These are phyloP conservation scores for Nyctibius bracteatus DNA, from an alignment of 2,113 vertebrate species.

Conservation along the genomic window DNA sequence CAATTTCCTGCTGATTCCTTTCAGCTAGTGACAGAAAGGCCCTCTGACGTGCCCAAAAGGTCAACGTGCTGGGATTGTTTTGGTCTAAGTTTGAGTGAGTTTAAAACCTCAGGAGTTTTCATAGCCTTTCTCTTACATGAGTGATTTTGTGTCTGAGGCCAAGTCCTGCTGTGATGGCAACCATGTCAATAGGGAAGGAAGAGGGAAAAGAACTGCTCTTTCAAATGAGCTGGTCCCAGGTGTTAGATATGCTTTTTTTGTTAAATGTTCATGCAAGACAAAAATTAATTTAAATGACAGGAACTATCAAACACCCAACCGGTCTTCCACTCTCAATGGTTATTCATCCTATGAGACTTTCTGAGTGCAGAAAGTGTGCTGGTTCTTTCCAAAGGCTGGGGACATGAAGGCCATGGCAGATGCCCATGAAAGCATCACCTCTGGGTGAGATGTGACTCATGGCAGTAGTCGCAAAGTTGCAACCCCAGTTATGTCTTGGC, in stretches of 20 bases:
- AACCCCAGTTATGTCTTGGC: not conserved
- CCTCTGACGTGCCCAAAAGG: not conserved
- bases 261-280: not conserved
- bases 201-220: not conserved
- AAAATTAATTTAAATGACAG: not conserved
- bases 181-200: not conserved
- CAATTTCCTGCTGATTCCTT: not conserved
- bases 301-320: not conserved
- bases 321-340: not conserved
- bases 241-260: not conserved
- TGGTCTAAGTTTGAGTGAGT: not conserved
- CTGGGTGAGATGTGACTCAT: not conserved
- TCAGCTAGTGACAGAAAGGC: not conserved
- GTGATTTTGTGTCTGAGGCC: not conserved
- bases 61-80: not conserved
- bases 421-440: not conserved
- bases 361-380: not conserved
- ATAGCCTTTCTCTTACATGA: not conserved
- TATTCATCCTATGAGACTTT: not conserved
- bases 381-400: not conserved
- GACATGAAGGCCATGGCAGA: not conserved
- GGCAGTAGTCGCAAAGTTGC: not conserved
- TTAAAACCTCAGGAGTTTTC: slow-evolving; percentile 19
- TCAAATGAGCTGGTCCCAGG: not conserved
- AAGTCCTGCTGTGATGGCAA: slow-evolving; percentile 16